Percentiles rank a stretch among this genome's conserved stretches.
Conservation (phyloP, 2,797 vertebrate species). For the Pangasius macronema region DNA sequence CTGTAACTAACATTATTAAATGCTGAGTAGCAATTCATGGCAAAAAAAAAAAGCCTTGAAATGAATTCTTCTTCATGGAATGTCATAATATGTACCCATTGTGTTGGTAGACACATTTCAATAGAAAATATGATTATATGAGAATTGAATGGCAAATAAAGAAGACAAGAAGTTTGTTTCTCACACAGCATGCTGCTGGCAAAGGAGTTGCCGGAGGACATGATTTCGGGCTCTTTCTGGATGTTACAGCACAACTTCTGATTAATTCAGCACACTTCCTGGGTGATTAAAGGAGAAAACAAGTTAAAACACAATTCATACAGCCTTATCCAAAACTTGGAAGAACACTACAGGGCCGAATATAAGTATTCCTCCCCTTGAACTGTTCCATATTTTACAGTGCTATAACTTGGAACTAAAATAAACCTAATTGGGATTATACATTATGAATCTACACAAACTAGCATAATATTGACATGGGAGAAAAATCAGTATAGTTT, state of each 20-base stretch:
- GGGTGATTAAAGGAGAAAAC: background rate
- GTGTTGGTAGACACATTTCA: background rate
- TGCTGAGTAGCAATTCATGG: background rate
- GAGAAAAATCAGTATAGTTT: background rate
- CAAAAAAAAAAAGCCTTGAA: background rate
- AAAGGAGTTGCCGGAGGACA: slow-evolving; percentile 66
- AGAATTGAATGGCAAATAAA: background rate
- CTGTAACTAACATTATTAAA: background rate
- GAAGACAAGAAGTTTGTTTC: slow-evolving; percentile 46
- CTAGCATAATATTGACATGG: background rate
- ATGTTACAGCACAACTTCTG: background rate
- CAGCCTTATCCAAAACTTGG: background rate
- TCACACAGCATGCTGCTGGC: slow-evolving; percentile 74
- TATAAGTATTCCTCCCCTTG: background rate
- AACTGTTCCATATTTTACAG: background rate
- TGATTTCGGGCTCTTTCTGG: slow-evolving; percentile 60
- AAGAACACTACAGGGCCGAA: background rate
- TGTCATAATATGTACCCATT: background rate
- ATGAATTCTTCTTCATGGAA: background rate
- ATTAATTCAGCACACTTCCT: slow-evolving; percentile 18
- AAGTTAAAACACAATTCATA: background rate
- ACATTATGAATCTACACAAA: background rate
- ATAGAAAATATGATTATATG: background rate
- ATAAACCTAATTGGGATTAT: background rate
- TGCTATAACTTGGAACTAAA: background rate